Percentiles rank a stretch among this genome's conserved stretches.
Conservation (phyloP, 1,140 invertebrate genomes). For the Potamilus streckersoni region DNA sequence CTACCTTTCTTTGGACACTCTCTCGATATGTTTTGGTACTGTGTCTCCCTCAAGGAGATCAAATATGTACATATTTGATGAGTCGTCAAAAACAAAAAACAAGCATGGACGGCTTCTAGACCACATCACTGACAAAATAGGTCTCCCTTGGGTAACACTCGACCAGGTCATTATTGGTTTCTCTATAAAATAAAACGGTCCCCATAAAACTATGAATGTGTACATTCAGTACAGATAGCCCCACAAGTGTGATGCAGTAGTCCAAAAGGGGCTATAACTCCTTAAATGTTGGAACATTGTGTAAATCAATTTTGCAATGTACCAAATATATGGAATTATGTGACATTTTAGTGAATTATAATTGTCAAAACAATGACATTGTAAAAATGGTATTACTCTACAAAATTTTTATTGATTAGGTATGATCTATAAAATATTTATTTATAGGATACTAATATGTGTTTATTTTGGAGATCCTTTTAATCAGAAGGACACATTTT, state of each 20-base stretch:
- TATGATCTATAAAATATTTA: no score
- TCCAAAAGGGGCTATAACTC: no score
- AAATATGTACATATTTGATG: conserved; percentile 73
- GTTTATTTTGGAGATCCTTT: no score
- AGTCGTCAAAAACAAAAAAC: conserved; percentile 72
- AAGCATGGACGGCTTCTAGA: conserved; percentile 73
- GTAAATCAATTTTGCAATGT: background rate
- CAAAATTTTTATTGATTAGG: no score
- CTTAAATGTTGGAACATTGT: background rate
- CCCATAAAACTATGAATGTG: no score
- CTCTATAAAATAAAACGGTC: conserved; percentile 58
- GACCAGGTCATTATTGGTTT: conserved; percentile 71
- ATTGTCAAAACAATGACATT: no score
- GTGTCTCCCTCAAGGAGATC: conserved; percentile 72
- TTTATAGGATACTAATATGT: no score
- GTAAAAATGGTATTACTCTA: no score
- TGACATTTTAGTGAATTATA: no score
- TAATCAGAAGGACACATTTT: no score
- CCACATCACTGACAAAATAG: conserved; percentile 72
- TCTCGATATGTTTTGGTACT: conserved; percentile 67
- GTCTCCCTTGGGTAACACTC: conserved; percentile 55
- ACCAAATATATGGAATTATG: background rate
- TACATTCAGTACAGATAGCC: background rate
- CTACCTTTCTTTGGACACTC: conserved; percentile 64
- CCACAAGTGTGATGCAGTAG: background rate